These are phyloP conservation scores for Neogale vison DNA, from an alignment of 2,113 vertebrate species.

Conservation along the genomic window DNA sequence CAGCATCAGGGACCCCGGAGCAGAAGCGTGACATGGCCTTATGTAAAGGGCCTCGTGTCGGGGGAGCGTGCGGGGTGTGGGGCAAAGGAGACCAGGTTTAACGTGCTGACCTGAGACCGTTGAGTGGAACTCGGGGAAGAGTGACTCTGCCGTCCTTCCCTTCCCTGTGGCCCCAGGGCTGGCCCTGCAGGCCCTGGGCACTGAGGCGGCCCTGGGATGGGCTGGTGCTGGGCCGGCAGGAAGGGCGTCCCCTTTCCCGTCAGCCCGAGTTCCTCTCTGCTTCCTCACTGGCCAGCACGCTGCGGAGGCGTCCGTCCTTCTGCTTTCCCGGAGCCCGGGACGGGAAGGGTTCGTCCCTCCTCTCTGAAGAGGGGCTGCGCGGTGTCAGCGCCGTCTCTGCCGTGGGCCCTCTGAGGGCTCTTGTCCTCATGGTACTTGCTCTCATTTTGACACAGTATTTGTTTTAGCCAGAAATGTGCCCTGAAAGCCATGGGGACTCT, in stretches of 20 bases:
- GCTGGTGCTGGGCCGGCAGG: background rate
- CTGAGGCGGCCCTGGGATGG: background rate
- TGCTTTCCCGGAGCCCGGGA: rapidly evolving
- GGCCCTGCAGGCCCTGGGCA: background rate
- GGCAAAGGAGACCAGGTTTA: background rate
- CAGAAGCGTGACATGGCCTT: rapidly evolving
- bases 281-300: background rate
- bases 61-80: background rate
- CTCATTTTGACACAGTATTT: background rate
- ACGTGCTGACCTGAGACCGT: too few relatives aligned
- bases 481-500: rapidly evolving
- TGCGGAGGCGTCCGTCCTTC: background rate
- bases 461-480: background rate
- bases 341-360: rapidly evolving
- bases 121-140: background rate
- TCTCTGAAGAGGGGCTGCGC: rapidly evolving
- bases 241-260: background rate
- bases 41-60: too few relatives aligned
- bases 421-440: background rate
- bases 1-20: background rate
- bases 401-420: background rate
- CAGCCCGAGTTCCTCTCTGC: background rate
- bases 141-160: background rate
- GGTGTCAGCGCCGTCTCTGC: background rate
- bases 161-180: background rate